Conservation (phyloP, 2,888 invertebrate genomes). For the Sphaerophoria taeniata region DNA sequence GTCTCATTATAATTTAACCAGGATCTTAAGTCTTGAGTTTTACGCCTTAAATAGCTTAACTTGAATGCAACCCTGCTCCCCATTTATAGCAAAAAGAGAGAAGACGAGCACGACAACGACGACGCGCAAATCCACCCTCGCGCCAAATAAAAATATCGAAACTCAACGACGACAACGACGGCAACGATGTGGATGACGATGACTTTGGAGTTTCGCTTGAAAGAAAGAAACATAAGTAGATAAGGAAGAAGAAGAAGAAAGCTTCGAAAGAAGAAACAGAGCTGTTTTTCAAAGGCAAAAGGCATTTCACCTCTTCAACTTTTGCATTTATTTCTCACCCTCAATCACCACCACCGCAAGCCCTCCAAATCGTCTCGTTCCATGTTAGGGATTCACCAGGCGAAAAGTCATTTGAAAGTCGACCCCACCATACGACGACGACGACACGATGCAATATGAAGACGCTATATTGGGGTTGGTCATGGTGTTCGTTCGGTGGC, state of each 20-base stretch:
- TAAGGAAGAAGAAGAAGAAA: slow-evolving; percentile 14
- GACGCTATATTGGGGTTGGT: slow-evolving; percentile 65
- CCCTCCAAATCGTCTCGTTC: not conserved
- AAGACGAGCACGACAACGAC: slow-evolving; percentile 52
- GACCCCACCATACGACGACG: slow-evolving; percentile 24
- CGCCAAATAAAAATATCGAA: slow-evolving; percentile 58
- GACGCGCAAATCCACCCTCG: slow-evolving; percentile 73
- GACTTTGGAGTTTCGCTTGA: not conserved
- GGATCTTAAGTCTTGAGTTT: slow-evolving; percentile 3
- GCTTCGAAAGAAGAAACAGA: slow-evolving; percentile 26
- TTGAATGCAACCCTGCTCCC: slow-evolving; percentile 16
- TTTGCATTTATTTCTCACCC: slow-evolving; percentile 36
- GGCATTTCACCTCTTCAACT: slow-evolving; percentile 73
- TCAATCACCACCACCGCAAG: not conserved
- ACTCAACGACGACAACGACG: slow-evolving; percentile 12
- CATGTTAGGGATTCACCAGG: slow-evolving; percentile 9
- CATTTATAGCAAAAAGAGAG: not conserved
- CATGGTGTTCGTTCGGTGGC: slow-evolving; percentile 34
- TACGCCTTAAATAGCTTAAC: slow-evolving; percentile 18
- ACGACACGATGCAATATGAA: slow-evolving; percentile 4
- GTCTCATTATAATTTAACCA: not conserved
- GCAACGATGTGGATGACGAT: not conserved
- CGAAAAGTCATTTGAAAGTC: slow-evolving; percentile 74
- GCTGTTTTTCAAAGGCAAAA: slow-evolving; percentile 65
- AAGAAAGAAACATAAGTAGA: slow-evolving; percentile 41